A percentile compares a stretch with the other conserved stretches of the same genome.
Conservation (phyloP, 2,113 vertebrate species). For the Elephantulus edwardii region DNA sequence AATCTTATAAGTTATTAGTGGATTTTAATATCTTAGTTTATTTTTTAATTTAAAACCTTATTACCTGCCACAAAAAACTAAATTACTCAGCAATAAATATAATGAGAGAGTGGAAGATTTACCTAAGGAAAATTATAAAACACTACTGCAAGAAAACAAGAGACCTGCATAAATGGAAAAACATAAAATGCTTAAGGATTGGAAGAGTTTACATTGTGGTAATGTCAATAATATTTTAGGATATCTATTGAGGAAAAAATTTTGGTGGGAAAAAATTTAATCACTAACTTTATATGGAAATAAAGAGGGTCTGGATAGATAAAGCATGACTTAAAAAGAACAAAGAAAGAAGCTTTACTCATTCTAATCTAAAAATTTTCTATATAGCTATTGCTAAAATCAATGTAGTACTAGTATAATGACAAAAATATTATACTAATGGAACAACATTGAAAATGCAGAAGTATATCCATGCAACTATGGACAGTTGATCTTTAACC, state of each 20-base stretch:
- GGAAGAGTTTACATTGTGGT: background rate
- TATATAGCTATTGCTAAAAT: too few species aligned
- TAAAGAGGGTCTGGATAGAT: background rate
- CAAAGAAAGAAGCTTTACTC: background rate
- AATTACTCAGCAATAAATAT: background rate
- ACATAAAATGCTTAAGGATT: background rate
- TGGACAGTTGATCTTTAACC: too few species aligned
- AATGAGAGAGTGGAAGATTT: background rate
- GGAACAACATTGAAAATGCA: too few species aligned
- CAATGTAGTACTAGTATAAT: too few species aligned
- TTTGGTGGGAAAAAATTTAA: too few species aligned
- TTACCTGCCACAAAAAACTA: background rate
- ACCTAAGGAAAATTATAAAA: background rate
- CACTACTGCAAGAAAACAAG: background rate
- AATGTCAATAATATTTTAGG: background rate
- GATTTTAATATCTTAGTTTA: background rate
- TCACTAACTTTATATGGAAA: background rate
- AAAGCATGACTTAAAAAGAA: background rate
- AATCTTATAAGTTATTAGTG: background rate
- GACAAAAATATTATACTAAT: too few species aligned
- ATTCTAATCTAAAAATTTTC: too few species aligned
- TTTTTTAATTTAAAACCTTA: background rate
- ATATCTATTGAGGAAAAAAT: background rate
- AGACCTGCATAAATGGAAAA: background rate
- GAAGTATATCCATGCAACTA: too few species aligned